Conservation (phyloP, 2,113 vertebrate genomes). For the Atlantisia rogersi region DNA sequence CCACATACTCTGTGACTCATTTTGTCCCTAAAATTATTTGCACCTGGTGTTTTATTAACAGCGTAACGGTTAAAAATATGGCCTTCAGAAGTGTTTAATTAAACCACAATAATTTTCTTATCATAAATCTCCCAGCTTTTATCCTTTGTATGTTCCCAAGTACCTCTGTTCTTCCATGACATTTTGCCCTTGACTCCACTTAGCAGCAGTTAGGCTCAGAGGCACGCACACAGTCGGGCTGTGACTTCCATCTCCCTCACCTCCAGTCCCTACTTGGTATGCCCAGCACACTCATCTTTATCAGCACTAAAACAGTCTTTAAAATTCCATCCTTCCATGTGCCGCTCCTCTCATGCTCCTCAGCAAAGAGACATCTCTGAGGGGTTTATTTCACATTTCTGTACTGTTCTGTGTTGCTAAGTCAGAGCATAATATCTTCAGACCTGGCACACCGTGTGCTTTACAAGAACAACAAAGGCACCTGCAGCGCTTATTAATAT, state of each 20-base stretch:
- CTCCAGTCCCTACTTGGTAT: not conserved
- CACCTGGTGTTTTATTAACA: conserved; percentile 1
- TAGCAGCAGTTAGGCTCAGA: not conserved
- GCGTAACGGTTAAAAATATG: not conserved
- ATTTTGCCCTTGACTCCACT: not conserved
- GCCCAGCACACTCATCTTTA: not conserved
- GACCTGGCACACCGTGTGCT: not conserved
- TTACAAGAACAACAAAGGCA: not conserved
- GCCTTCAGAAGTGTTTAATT: not conserved
- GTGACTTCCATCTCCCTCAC: not conserved
- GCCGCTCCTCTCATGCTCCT: not conserved
- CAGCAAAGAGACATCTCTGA: not conserved
- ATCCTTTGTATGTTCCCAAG: not conserved
- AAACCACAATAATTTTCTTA: not conserved
- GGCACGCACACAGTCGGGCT: accelerated
- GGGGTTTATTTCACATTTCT: not conserved
- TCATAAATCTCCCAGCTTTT: not conserved
- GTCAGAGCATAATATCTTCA: not conserved
- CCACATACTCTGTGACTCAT: not conserved
- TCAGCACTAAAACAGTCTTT: not conserved
- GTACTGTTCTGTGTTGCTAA: not conserved
- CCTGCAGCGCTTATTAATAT: not conserved
- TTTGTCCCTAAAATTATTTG: not conserved
- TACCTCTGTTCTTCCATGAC: not conserved
- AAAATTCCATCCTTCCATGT: not conserved